Evolutionary conservation across 2,888 invertebrate species (phyloP).

Genomic region (Panorpa germanica): DNA sequence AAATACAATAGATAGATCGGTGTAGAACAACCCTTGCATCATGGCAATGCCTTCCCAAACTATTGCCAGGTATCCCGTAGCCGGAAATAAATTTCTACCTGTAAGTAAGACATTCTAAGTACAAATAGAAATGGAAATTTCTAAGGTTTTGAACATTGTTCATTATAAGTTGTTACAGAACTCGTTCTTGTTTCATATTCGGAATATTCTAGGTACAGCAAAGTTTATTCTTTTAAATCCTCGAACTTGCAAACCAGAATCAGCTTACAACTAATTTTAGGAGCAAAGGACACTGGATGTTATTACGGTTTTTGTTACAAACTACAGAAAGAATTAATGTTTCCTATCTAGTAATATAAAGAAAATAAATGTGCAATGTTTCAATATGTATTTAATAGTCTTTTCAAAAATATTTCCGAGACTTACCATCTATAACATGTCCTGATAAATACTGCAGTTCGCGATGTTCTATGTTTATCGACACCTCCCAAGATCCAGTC

Average conservation of each 20-base stretch:
- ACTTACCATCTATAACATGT: constrained; percentile 68
- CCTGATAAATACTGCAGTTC: constrained; percentile 54
- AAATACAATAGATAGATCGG: constrained; percentile 29
- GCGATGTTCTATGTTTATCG: constrained; percentile 39
- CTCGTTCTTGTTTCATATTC: no score
- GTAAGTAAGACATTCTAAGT: constrained; percentile 11
- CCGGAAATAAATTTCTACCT: constrained; percentile 46
- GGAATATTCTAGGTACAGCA: no score
- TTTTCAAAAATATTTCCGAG: neutral
- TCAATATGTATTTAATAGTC: neutral
- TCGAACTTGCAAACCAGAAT: no score
- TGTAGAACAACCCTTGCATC: constrained; percentile 20
- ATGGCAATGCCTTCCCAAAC: constrained; percentile 33
- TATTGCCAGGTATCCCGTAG: constrained; percentile 31
- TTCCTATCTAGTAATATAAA: neutral
- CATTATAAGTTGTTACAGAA: no score
- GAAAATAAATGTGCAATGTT: neutral
- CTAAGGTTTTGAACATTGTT: no score
- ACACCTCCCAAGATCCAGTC: constrained; percentile 41
- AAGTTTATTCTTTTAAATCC: no score
- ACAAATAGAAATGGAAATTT: no score
- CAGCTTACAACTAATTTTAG: no score
- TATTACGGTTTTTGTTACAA: no score
- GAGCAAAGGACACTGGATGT: no score
- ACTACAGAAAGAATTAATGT: no score